Evolutionary conservation across 2,797 vertebrate species (phyloP), one percentile per base, ranked within the genome.

Genomic region (Eutrigla gurnardus): DNA sequence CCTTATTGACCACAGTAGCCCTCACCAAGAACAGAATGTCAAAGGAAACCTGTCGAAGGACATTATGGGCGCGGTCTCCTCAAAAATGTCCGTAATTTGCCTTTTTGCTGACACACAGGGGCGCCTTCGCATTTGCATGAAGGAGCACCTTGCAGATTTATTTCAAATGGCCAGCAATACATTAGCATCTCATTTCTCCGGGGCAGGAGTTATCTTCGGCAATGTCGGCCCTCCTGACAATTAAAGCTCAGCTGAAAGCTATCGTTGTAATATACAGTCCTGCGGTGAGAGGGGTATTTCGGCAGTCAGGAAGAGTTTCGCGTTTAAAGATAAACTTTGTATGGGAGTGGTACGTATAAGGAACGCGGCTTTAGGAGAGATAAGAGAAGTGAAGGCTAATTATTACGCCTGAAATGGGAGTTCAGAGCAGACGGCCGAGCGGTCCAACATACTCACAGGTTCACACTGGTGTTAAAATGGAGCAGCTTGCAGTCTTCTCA

Each of bases 171-270:
- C 70, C 77, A 72, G 73, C 69, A 69, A 84, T 84, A 85, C 67
- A 90, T 92, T 91, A 86, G 80, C 91, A 90, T 93, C 90, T 92
- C 39, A 90, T 92, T 92, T 88, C 87, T 88, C 69, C 32, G 1
- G 79, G 80, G 79, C 85, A 78, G 62, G 81, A 89, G 83, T 90
- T 90, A 90, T 89, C 88, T 84, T 70, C 73, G 58, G 63, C 63
- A 63, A 74, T 78, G 83, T 88, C 46, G 50, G 78, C 68, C 80
- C 82, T 75, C 82, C 61, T 86, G 84, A 89, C 87, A 85, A 82
- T 88, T 84, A 81, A 75, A 74, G 79, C 85, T 74, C 49, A 55
- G 77, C 83, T 82, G 87, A 85, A 88, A 91, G 71, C 73, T 81
- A 89, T 88, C 71, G 72, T 71, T 75, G 65, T 75, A 70, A 77